Conservation (phyloP, 2,888 invertebrate genomes). For the Phania funesta region DNA sequence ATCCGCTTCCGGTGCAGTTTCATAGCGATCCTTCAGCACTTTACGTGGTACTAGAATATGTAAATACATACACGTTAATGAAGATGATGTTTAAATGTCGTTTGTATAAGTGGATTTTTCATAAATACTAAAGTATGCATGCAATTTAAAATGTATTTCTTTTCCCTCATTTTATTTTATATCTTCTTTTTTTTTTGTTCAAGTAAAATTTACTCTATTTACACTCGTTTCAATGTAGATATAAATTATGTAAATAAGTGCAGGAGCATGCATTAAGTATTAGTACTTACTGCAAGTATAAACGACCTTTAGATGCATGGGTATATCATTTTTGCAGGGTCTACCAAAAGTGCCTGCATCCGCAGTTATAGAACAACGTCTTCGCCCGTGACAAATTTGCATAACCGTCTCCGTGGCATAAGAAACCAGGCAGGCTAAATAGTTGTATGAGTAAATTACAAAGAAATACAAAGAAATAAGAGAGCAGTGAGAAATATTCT, state of each 20-base stretch:
- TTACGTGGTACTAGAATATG: slow-evolving; percentile 87
- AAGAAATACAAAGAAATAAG: slow-evolving; percentile 16
- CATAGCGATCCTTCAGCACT: slow-evolving; percentile 90
- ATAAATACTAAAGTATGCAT: slow-evolving; percentile 11
- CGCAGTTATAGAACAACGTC: slow-evolving; percentile 89
- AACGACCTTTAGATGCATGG: slow-evolving; percentile 92
- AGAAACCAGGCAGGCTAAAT: slow-evolving; percentile 90
- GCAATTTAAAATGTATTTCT: slow-evolving; percentile 21
- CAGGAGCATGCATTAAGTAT: not conserved
- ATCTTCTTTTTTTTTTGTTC: not conserved
- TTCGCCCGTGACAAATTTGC: slow-evolving; percentile 91
- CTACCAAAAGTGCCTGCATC: slow-evolving; percentile 91
- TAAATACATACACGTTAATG: not conserved
- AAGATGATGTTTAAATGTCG: not conserved
- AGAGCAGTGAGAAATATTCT: not conserved
- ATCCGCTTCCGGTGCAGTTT: slow-evolving; percentile 89
- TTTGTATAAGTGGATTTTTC: slow-evolving; percentile 16
- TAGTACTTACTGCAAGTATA: slow-evolving; percentile 90
- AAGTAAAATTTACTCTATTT: slow-evolving; percentile 40
- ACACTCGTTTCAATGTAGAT: slow-evolving; percentile 10
- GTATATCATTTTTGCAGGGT: slow-evolving; percentile 89
- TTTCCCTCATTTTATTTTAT: not conserved
- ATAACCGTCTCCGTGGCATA: slow-evolving; percentile 96
- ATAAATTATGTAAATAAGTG: slow-evolving; percentile 12
- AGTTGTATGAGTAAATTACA: slow-evolving; percentile 10